Conservation (phyloP, 2,113 vertebrate genomes). For the Labrus mixtus region DNA sequence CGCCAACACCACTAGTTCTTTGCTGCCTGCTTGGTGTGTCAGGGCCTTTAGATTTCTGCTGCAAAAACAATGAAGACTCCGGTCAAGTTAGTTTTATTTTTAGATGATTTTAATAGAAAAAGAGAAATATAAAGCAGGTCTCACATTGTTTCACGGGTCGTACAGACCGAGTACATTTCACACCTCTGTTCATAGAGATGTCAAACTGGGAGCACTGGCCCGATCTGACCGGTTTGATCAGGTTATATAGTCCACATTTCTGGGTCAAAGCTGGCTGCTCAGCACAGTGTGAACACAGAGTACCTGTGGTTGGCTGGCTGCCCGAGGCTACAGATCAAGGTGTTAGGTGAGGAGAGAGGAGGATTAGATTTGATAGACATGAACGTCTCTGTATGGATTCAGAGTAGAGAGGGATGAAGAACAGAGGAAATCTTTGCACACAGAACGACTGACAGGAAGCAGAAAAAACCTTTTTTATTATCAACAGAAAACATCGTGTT, state of each 20-base stretch:
- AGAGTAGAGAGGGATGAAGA: not conserved
- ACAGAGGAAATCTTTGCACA: not conserved
- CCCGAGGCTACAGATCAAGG: conserved; percentile 24
- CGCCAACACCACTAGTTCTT: too few species aligned
- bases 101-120: too few species aligned
- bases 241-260: not conserved
- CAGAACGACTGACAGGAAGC: not conserved
- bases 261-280: conserved; percentile 3
- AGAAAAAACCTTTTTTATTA: not conserved
- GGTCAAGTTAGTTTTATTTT: too few species aligned
- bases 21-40: too few species aligned
- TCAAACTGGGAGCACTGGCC: not conserved
- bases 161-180: not conserved
- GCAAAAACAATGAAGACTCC: too few species aligned
- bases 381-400: not conserved
- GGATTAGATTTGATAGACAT: conserved; percentile 3
- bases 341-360: not conserved
- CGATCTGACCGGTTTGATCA: not conserved
- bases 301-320: conserved; percentile 1
- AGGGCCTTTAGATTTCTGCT: too few species aligned
- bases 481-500: not conserved
- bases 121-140: not conserved
- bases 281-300: conserved; percentile 4
- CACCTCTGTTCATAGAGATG: not conserved
- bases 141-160: too few species aligned